phyloP scores from a whole-genome alignment of 2,888 invertebrate species.

The Cephus pygmeus region DNA sequence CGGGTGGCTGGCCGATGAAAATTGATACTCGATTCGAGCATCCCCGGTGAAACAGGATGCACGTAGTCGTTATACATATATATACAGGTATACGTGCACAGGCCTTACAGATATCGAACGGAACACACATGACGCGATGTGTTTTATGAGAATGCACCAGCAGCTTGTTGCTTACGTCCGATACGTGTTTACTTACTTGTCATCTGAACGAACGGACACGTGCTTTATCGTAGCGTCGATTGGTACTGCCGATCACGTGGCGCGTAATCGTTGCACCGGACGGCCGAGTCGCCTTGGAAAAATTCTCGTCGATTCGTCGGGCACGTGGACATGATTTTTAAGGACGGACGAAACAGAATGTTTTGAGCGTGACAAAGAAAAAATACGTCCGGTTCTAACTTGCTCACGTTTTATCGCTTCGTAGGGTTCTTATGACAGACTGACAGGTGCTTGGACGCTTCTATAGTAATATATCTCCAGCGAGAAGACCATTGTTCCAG shows the following conservation, averaged over 20 bases:
- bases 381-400: not conserved
- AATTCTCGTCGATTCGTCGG: not conserved
- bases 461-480: not conserved
- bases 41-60: conserved; percentile 30
- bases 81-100: not conserved
- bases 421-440: not conserved
- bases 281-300: not conserved
- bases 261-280: not conserved
- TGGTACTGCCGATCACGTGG: not conserved
- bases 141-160: not conserved
- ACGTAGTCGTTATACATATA: conserved; percentile 31
- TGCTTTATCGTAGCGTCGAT: not conserved
- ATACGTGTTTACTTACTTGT: not conserved
- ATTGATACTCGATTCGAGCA: conserved; percentile 50
- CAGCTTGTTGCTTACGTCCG: not conserved
- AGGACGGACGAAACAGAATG: not conserved
- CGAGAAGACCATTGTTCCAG: not conserved
- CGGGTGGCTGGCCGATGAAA: conserved; percentile 38
- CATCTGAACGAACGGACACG: not conserved
- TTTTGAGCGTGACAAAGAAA: not conserved
- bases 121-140: not conserved
- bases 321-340: not conserved
- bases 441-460: not conserved
- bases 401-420: not conserved
- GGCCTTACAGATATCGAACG: not conserved